Percentiles rank a stretch among this genome's conserved stretches.
phyloP scores from a whole-genome alignment of 2,797 vertebrate species.

The Eulemur coronatus region DNA sequence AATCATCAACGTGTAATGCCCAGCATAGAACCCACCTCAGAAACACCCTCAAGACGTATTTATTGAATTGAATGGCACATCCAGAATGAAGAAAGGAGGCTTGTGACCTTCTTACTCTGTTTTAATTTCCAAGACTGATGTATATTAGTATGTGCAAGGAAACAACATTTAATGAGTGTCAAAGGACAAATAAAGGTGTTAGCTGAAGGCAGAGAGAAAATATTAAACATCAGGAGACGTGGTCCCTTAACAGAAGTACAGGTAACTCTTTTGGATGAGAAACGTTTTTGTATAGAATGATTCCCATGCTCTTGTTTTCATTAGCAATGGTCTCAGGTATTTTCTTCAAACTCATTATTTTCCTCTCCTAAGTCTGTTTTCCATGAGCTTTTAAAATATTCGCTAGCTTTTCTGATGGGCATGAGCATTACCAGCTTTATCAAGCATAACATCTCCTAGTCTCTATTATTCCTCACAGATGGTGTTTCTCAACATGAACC shows the following conservation, averaged over 20 bases:
- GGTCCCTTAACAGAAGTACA: slow-evolving; percentile 23
- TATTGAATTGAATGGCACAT: neutral
- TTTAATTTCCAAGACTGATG: neutral
- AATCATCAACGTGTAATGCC: neutral
- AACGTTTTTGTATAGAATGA: neutral
- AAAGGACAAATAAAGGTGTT: slow-evolving; percentile 58
- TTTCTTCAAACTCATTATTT: slow-evolving; percentile 58
- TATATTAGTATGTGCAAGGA: neutral
- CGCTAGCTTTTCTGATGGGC: slow-evolving; percentile 50
- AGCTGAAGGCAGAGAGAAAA: neutral
- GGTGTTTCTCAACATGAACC: slow-evolving; percentile 63
- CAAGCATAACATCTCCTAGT: slow-evolving; percentile 73
- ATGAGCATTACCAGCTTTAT: slow-evolving; percentile 74
- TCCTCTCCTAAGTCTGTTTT: slow-evolving; percentile 20
- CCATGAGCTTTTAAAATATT: slow-evolving; percentile 62
- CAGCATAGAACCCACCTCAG: neutral
- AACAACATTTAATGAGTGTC: neutral
- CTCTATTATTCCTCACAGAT: slow-evolving; percentile 71
- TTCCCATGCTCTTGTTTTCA: slow-evolving; percentile 40
- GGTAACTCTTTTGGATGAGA: neutral
- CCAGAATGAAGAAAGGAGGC: neutral
- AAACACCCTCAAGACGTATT: neutral
- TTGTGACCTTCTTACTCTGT: neutral
- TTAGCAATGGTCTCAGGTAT: slow-evolving; percentile 43
- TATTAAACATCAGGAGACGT: neutral